A percentile compares a stretch with the other conserved stretches of the same genome.
Conservation (phyloP, 2,113 vertebrate genomes). For the Hemichromis elongatus region DNA sequence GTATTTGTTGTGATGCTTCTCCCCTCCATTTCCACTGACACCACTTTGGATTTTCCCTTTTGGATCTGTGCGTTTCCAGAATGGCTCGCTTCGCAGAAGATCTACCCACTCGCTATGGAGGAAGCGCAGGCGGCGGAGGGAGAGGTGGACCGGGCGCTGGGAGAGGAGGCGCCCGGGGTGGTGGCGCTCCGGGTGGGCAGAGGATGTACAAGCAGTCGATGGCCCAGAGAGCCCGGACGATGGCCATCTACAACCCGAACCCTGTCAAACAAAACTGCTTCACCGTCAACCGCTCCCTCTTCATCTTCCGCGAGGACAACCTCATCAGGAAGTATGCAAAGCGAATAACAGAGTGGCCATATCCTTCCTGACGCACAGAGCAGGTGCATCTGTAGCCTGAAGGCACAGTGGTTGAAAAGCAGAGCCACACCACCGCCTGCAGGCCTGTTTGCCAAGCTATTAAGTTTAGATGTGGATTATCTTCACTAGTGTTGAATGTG, state of each 20-base stretch:
- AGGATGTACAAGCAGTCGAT: conserved; percentile 98
- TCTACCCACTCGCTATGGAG: conserved; percentile 87
- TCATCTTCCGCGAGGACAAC: conserved; percentile 99
- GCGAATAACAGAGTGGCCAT: conserved; percentile 99
- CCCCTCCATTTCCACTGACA: conserved; percentile 70
- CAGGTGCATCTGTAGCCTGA: conserved; percentile 16
- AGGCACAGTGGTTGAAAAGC: not conserved
- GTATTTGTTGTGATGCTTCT: conserved; percentile 80
- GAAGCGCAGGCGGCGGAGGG: conserved; percentile 70
- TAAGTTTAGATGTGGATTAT: not conserved
- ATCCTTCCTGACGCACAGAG: conserved; percentile 79
- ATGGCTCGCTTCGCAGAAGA: conserved; percentile 98
- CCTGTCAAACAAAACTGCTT: conserved; percentile 98
- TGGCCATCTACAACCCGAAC: conserved; percentile 99
- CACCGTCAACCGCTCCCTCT: conserved; percentile 98
- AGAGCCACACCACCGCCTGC: not conserved
- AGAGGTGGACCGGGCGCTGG: conserved; percentile 77
- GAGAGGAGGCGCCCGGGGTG: conserved; percentile 84
- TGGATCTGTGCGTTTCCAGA: conserved; percentile 79
- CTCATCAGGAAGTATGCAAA: conserved; percentile 98
- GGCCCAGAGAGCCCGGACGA: conserved; percentile 96
- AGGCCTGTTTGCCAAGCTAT: not conserved
- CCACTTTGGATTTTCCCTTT: conserved; percentile 79
- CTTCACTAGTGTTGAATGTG: not conserved
- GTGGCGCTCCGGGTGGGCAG: conserved; percentile 84